Evolutionary conservation across 1,140 invertebrate genomes (phyloP).

Genomic region (Chymomyza costata): DNA sequence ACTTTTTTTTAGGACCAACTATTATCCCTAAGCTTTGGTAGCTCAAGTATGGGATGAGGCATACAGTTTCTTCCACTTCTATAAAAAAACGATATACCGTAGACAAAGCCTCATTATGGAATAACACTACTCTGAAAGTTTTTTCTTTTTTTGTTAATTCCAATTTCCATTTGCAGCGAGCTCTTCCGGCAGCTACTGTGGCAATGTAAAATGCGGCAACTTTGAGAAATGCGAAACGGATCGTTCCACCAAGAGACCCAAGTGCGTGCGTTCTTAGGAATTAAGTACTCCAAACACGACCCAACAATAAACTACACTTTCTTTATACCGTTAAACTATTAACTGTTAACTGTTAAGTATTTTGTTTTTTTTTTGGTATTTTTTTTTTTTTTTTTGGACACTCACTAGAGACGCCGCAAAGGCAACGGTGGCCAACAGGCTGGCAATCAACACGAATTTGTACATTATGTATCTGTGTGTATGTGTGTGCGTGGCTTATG

Average conservation of each 20-base stretch:
- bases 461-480: constrained; percentile 36
- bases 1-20: too few species aligned
- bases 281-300: too few species aligned
- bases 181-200: constrained; percentile 79
- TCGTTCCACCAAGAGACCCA: constrained; percentile 80
- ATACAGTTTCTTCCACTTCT: too few species aligned
- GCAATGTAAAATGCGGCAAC: constrained; percentile 81
- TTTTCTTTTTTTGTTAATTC: background rate
- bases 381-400: constrained; percentile 22
- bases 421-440: constrained; percentile 51
- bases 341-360: background rate
- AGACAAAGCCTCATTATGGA: too few species aligned
- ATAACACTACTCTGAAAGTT: too few species aligned
- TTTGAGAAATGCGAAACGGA: constrained; percentile 83
- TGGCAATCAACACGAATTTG: constrained; percentile 67
- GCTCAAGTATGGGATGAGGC: too few species aligned
- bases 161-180: constrained; percentile 65
- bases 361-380: constrained; percentile 2
- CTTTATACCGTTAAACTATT: too few species aligned
- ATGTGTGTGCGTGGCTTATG: constrained; percentile 7
- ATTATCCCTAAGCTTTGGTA: too few species aligned
- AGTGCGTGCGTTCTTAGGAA: constrained; percentile 80
- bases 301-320: too few species aligned
- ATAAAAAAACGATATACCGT: too few species aligned
- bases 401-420: constrained; percentile 55